Base-by-base conservation (phyloP, 64 coral and sea anemone genomes). In the Astreopora myriophthalma region DNA sequence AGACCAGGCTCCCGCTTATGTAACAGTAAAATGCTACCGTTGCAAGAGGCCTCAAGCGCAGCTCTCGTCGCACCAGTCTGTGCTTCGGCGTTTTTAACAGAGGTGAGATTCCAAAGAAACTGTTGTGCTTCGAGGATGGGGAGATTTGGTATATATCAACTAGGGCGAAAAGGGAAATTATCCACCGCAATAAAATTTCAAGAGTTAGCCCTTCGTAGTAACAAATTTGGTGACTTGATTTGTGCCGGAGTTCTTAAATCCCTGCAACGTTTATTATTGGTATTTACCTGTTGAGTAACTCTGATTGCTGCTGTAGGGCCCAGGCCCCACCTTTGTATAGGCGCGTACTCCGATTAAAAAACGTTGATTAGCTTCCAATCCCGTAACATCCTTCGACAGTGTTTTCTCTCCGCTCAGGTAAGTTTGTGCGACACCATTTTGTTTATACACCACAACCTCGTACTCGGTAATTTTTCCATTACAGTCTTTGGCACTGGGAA, bases 391-490 rank as follows among this genome's bases (percentile, higher is more conserved):
- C 60, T 86, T 76, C 8, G 70, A 84, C 7, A 92, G 90, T 26
- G 68, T 79, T 5, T 92, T 71, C 27, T 71, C 84, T 32, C 58
- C 40, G 8, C 36, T 82, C 9, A 38, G 10, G 23, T 76, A 85
- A 13, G 61, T 37, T 49, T 49, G 40, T 14, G 24, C 51, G 5
- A 34, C 30, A 23, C 66, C 38, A 58, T 86, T 86, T 23, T 34
- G 40, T 8, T 61, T 66, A 35, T 92, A 92, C 10, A 61, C 23
- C 2, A 86, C 69, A n/a, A 83, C 34, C 34, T 92, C 67, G 71
- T 92, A 92, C 16, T 76, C 86, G 14, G 84, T 57, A 19, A 92
- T 86, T 61, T 60, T 82, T 24, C 90, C 90, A 37, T 92, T 92
- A 10, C 55, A 38, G 37, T 92, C 22, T 32, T 86, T 46, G 17